Evolutionary conservation across 2,888 invertebrate genomes (phyloP), one percentile per base, ranked within the genome.

Genomic region (Rosalia funebris): DNA sequence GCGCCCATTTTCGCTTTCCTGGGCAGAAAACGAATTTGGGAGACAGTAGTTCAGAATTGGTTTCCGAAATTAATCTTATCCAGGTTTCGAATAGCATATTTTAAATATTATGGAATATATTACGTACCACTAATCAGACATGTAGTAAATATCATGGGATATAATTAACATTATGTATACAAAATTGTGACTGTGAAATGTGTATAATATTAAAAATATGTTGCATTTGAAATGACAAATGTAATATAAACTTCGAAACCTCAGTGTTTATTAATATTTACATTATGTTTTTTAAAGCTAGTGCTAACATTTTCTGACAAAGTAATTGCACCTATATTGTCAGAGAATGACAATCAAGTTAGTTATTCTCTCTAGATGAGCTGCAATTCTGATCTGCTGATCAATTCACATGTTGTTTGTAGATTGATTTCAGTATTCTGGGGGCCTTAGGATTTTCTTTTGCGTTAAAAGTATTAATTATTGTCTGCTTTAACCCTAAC

Each of bases 361-460:
- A 74, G 73, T 74, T 74, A 72, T 75, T 77, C 72, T 74, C 69
- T 69, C 70, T 73, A 71, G 70, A 71, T 73, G 73, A 72, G 72
- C 74, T 70, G 75, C 79, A 81, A 79, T 80, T 80, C 80, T 80
- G 79, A 80, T 76, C 79, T 80, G 80, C 79, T 78, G 77, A 76
- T 73, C 72, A 70, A 70, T 73, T 73, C 68, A 69, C 72, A 70
- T 67, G 63, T 72, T 71, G 58, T 73, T 71, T 76, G 79, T 79
- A 77, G 75, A 79, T 81, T 80, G 80, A 80, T 80, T 80, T 80
- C 81, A 80, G 73, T 77, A 79, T 81, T 81, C 77, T 72, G 70
- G 74, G 71, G 76, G 71, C 60, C 67, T 65, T 64, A 12, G 46
- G 39, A 57, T 50, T 57, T 50, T 11, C 34, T 55, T 25, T 69